phyloP scores from a whole-genome alignment of 2,113 vertebrate genomes.

The Callospermophilus lateralis region DNA sequence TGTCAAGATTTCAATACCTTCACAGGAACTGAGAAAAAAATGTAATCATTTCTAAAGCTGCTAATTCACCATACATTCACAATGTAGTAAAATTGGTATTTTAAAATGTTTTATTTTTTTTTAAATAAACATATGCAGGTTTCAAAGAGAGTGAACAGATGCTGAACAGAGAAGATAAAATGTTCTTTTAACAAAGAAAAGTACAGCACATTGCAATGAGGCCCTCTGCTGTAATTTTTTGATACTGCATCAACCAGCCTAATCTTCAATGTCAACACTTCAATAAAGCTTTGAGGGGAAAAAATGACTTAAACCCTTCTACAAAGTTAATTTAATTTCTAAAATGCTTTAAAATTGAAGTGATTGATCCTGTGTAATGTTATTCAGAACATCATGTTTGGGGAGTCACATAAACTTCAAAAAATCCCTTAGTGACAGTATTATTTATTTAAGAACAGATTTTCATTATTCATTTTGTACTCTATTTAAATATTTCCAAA shows the following conservation, averaged over 20 bases:
- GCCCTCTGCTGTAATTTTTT: conserved; percentile 50
- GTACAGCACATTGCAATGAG: neutral
- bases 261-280: neutral
- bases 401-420: conserved; percentile 24
- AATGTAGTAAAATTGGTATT: conserved; percentile 56
- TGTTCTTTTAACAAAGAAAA: conserved; percentile 46
- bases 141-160: conserved; percentile 57
- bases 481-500: conserved; percentile 61
- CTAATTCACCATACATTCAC: conserved; percentile 10
- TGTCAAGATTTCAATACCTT: conserved; percentile 55
- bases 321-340: neutral
- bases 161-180: conserved; percentile 3
- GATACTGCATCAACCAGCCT: neutral
- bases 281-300: conserved; percentile 10
- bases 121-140: conserved; percentile 21
- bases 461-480: conserved; percentile 38
- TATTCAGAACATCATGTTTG: conserved; percentile 33
- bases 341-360: conserved; percentile 60
- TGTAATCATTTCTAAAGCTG: conserved; percentile 57
- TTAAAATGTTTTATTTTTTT: neutral
- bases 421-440: conserved; percentile 59
- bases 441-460: conserved; percentile 64
- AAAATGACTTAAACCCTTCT: neutral
- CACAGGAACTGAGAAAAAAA: conserved; percentile 18
- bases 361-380: conserved; percentile 47